These are phyloP conservation scores for Speoplatyrhinus poulsoni DNA, from an alignment of 2,113 vertebrate species.

Conservation along the genomic window DNA sequence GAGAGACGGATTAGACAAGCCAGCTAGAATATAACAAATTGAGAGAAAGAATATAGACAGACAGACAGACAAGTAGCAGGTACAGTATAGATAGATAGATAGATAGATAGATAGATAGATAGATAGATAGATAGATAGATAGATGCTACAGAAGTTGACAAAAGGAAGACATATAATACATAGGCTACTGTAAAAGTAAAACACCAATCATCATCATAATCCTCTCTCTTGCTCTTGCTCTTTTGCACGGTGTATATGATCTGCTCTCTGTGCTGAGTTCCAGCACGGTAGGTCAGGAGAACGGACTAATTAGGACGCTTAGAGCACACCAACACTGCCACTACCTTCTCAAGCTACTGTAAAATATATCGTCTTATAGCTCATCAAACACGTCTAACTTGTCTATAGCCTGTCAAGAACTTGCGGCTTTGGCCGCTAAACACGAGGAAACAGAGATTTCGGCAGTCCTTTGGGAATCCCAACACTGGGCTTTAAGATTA, in stretches of 20 bases:
- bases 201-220: constrained; percentile 6
- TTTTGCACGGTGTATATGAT: not conserved
- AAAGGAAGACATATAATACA: not conserved
- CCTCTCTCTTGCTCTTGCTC: constrained; percentile 1
- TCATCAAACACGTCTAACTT: constrained; percentile 31
- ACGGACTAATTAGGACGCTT: constrained; percentile 2
- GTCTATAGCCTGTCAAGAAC: constrained; percentile 34
- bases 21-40: not conserved
- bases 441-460: constrained; percentile 26
- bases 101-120: not conserved
- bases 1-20: not conserved
- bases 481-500: constrained; percentile 36
- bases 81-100: not conserved
- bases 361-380: constrained; percentile 3
- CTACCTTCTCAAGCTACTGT: constrained; percentile 27
- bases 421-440: constrained; percentile 35
- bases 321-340: constrained; percentile 12
- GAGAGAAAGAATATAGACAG: not conserved
- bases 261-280: constrained; percentile 7
- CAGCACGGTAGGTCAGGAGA: constrained; percentile 30
- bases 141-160: not conserved
- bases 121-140: not conserved
- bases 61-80: not conserved
- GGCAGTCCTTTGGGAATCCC: constrained; percentile 19
- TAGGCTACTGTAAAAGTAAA: too few relatives aligned